These are phyloP conservation scores for Asbolus verrucosus DNA, from an alignment of 1,140 invertebrate species.

Conservation along the genomic window DNA sequence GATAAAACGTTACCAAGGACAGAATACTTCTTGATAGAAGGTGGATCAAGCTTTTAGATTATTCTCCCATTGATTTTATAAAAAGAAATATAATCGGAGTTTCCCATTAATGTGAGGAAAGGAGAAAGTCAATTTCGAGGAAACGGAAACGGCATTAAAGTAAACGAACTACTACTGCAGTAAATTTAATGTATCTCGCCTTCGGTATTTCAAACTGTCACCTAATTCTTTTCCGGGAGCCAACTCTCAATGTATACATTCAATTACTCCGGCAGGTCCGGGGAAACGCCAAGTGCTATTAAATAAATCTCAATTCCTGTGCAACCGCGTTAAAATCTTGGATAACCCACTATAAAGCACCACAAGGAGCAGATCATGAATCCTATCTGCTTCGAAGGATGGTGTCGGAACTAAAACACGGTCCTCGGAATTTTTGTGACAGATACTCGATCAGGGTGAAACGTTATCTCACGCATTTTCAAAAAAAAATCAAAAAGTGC, in stretches of 20 bases:
- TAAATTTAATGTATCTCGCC: constrained; percentile 15
- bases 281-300: neutral
- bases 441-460: no score
- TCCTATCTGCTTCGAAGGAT: no score
- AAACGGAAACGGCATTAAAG: constrained; percentile 15
- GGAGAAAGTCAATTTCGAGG: constrained; percentile 15
- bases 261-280: neutral
- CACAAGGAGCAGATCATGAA: no score
- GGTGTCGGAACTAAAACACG: no score
- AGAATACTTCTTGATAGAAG: no score
- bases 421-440: no score
- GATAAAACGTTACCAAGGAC: no score
- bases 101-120: constrained; percentile 1
- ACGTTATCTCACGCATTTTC: no score
- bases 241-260: constrained; percentile 9
- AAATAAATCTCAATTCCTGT: constrained; percentile 10
- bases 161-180: constrained; percentile 10
- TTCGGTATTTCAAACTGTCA: constrained; percentile 22
- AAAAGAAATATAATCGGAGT: neutral
- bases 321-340: neutral
- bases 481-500: no score
- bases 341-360: no score
- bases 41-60: no score
- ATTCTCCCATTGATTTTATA: no score
- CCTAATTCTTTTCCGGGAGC: constrained; percentile 15